Evolutionary conservation across 2,797 vertebrate species (phyloP), one percentile per base, ranked within the genome.

Genomic region (Enteromius radiatus): DNA sequence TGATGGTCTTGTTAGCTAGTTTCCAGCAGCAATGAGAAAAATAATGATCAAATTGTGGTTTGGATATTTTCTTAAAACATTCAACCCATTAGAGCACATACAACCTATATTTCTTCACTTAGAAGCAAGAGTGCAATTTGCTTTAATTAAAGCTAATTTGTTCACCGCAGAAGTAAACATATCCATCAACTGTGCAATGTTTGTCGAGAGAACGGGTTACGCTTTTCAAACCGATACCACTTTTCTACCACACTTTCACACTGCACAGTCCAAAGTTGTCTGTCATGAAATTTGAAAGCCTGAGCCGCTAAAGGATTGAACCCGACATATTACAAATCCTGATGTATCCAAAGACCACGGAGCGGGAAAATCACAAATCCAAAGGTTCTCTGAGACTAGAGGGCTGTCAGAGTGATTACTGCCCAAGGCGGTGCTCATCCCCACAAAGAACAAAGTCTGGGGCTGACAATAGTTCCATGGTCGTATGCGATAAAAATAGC

Each of bases 311-410:
- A 75, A 78, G 64, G 52, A 77, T 31, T 54, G 49, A 83, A 56
- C 76, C 33, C 47, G 63, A 83, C 83, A 80, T 80, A 83, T 84
- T 69, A 77, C 82, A 88, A 86, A 86, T 86, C 79, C 76, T 82
- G 61, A 87, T 78, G 79, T 81, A 80, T 64, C 74, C 74, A 75
- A 81, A 88, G 73, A 82, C 75, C 80, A 70, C 11, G 23, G 49
- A 86, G 85, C 61, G 43, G 80, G 61, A 82, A 70, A 89, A 87
- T 85, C 76, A 70, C 82, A 87, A 83, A 84, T 87, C 86, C 71
- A 78, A 49, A 86, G 84, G 80, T 84, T 84, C 45, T 80, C 79
- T 12, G 56, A 83, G 68, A 79, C 80, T 69, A 86, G 75, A 84
- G 82, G 83, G 52, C 64, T 73, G 76, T 85, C 76, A 85, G 78